These are phyloP conservation scores for Nannobrachium achirus DNA, from an alignment of 2,113 vertebrate genomes.

Conservation along the genomic window DNA sequence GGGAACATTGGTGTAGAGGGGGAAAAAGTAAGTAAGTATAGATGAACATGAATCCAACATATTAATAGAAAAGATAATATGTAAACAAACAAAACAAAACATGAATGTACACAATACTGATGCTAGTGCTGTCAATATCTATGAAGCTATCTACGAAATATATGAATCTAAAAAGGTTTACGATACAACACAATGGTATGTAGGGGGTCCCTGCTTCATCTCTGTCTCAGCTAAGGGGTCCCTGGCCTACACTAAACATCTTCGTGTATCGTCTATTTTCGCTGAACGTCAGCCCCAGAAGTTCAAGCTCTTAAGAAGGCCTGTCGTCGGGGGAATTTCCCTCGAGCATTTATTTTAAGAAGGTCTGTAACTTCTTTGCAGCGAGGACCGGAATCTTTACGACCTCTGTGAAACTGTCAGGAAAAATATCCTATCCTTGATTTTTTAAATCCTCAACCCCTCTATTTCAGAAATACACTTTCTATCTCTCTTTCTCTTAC, in stretches of 20 bases:
- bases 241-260: neutral
- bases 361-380: conserved; percentile 11
- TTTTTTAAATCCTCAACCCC: neutral
- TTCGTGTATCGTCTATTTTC: neutral
- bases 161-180: too few relatives aligned
- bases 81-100: too few relatives aligned
- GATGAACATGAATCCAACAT: too few relatives aligned
- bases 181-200: too few relatives aligned
- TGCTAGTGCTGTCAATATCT: too few relatives aligned
- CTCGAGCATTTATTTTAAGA: conserved; percentile 9
- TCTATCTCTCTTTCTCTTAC: neutral
- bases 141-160: too few relatives aligned
- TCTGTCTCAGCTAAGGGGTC: too few relatives aligned
- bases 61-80: neutral
- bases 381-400: conserved; percentile 20
- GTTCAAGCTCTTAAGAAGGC: neutral
- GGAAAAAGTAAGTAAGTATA: too few relatives aligned
- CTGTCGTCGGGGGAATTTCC: conserved; percentile 5
- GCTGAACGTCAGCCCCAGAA: neutral
- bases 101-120: neutral
- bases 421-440: conserved; percentile 5
- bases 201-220: too few relatives aligned
- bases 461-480: conserved; percentile 21
- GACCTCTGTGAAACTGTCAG: conserved; percentile 5
- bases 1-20: too few relatives aligned